Conservation (phyloP, 2,888 invertebrate genomes). For the Acholoe squamosa region DNA sequence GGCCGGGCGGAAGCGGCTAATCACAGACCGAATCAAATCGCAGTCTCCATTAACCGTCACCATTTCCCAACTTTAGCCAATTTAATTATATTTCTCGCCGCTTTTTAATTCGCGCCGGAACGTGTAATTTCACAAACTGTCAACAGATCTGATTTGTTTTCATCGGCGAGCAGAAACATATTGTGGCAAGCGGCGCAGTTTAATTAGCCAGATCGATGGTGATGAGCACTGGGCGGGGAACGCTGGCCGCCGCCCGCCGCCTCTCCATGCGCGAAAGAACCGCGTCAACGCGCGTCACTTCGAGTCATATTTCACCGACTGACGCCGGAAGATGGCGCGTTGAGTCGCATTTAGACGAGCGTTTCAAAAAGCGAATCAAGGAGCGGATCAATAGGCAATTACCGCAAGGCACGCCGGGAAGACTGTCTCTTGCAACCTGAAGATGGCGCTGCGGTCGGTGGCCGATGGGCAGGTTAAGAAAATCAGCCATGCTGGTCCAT, state of each 20-base stretch:
- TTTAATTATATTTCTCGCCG: constrained; percentile 55
- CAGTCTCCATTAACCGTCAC: constrained; percentile 43
- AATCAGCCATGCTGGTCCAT: neutral
- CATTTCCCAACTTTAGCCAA: constrained; percentile 50
- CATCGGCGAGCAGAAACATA: constrained; percentile 53
- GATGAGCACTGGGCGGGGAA: neutral
- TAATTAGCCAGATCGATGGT: constrained; percentile 48
- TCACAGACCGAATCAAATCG: constrained; percentile 23
- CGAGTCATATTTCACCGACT: constrained; percentile 29
- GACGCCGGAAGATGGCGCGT: constrained; percentile 29
- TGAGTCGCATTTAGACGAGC: constrained; percentile 44
- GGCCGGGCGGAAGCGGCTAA: constrained; percentile 37
- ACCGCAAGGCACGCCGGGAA: constrained; percentile 32
- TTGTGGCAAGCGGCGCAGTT: constrained; percentile 57
- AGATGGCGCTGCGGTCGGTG: constrained; percentile 36
- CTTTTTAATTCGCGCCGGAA: constrained; percentile 55
- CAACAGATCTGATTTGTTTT: constrained; percentile 60
- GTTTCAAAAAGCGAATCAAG: constrained; percentile 38
- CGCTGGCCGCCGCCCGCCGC: neutral
- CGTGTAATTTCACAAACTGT: constrained; percentile 54
- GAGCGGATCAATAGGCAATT: constrained; percentile 27
- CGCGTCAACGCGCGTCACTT: neutral
- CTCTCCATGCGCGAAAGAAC: neutral
- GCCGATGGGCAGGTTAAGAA: neutral
- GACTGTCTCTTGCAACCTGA: neutral